Conservation (phyloP, 2,113 vertebrate genomes). For the Solea solea region DNA sequence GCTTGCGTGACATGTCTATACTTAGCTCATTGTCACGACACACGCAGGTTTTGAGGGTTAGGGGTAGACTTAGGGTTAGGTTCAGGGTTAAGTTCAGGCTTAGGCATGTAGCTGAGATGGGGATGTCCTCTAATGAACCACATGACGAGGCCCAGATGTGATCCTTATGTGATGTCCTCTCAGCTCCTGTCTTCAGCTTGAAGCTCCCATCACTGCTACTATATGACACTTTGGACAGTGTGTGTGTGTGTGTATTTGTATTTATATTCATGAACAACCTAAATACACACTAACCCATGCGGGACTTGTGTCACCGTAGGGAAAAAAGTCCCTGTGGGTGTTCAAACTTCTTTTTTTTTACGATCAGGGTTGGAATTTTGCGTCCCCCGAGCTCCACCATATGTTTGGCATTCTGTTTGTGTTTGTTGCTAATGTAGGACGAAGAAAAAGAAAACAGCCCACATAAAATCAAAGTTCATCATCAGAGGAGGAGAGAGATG, state of each 20-base stretch:
- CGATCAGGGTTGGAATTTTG: not conserved
- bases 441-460: not conserved
- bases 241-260: conserved; percentile 16
- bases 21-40: too few species aligned
- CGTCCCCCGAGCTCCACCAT: conserved; percentile 29
- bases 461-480: conserved; percentile 11
- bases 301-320: not conserved
- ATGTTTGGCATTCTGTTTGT: conserved; percentile 17
- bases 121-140: conserved; percentile 7
- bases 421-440: conserved; percentile 19
- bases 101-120: too few species aligned
- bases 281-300: not conserved
- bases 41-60: too few species aligned
- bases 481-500: not conserved
- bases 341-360: not conserved
- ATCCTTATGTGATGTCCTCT: not conserved
- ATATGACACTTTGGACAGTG: conserved; percentile 2
- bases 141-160: conserved; percentile 40
- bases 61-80: too few species aligned
- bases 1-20: too few species aligned
- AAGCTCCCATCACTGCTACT: conserved; percentile 41
- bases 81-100: too few species aligned
- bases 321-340: not conserved
- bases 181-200: conserved; percentile 52
- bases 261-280: not conserved